Evolutionary conservation across 2,113 vertebrate species (phyloP), one percentile per base, ranked within the genome.

Genomic region (Clupea harengus): DNA sequence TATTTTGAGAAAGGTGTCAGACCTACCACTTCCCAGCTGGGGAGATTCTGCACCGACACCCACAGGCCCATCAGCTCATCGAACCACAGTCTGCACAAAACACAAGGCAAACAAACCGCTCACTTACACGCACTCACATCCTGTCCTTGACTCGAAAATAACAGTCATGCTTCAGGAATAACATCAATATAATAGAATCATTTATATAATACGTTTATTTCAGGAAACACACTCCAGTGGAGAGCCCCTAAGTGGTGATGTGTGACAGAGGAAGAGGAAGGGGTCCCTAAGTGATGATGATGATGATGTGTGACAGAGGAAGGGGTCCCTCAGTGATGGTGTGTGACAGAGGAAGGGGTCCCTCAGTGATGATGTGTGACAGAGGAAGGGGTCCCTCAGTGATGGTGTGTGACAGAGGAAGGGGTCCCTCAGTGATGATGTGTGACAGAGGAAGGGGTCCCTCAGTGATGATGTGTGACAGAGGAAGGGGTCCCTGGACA

Each of bases 21-120:
- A 96, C 98, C 96, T 88, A 99, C 98, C 95, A 97, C 95, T 94
- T 99, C 98, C 98, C 98, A 99, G 52, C 97, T 96, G 80, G 98
- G 98, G 89, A 99, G 96, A 94, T 99, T 99, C 92, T 99, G 98
- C 89, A 99, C 97, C 1, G 98, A 97, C 90, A 96, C 94, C 97
- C 98, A 99, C 91, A 99, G 95, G 90, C 93, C 96, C 91, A 99
- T 95, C 90, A 99, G 92, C 92, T 99, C 98, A 93, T 97, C 96
- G 90, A 98, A 97, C 98, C 98, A 99, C 93, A 99, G 96, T 93
- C 98, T 99, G 94, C 32, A 39, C 87, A 86, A 90, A 0, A 86
- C 4, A 47, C 20, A n/a, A 44, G 4, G 54, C 6, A 25, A 78
- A 45, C 7, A 22, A 32, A 46, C 3, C n/a, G 9, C 39, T 44